These are phyloP conservation scores for Catamblyrhynchus diadema DNA, from an alignment of 2,797 vertebrate species.

Conservation along the genomic window DNA sequence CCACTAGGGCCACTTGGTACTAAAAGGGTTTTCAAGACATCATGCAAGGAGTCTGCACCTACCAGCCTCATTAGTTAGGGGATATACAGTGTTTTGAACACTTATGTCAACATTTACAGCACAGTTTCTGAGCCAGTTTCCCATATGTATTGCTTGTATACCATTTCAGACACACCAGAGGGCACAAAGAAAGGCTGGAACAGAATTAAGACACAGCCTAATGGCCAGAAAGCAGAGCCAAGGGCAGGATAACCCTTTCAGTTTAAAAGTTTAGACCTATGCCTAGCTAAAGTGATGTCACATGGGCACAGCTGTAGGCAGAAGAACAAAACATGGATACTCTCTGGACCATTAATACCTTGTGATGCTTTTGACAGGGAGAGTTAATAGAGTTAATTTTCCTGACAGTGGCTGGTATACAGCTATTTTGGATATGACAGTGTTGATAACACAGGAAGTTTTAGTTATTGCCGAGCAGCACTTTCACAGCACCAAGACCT, in stretches of 20 bases:
- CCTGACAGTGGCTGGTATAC: neutral
- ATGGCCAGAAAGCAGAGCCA: neutral
- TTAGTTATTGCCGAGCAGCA: neutral
- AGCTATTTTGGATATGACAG: neutral
- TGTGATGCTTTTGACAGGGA: neutral
- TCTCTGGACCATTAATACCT: neutral
- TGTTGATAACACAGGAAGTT: neutral
- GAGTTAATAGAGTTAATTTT: neutral
- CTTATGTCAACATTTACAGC: neutral
- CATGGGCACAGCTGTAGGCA: neutral
- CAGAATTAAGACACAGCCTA: neutral
- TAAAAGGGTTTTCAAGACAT: neutral
- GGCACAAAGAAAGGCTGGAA: neutral
- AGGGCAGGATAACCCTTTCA: neutral
- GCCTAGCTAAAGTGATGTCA: neutral
- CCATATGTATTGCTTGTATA: neutral
- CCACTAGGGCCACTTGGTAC: neutral
- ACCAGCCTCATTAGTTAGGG: neutral
- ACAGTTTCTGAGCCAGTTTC: neutral
- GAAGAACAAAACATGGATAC: neutral
- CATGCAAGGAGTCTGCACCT: neutral
- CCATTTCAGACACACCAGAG: neutral
- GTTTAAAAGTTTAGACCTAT: neutral
- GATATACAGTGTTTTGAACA: neutral
- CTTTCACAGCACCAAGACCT: neutral